These are phyloP conservation scores for Fopius arisanus DNA, from an alignment of 1,140 invertebrate genomes.

Conservation along the genomic window DNA sequence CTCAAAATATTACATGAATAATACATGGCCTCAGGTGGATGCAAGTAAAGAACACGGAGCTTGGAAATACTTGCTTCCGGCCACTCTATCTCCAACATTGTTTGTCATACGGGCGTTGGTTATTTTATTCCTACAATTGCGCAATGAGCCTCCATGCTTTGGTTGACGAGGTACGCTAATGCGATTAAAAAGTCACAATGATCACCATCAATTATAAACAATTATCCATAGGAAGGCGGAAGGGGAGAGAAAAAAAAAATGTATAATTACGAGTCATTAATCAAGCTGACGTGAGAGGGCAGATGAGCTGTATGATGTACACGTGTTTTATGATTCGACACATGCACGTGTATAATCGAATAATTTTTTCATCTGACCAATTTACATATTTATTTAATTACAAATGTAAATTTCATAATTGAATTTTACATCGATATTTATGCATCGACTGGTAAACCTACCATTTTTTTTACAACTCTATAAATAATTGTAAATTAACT, in stretches of 20 bases:
- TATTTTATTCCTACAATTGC: constrained; percentile 46
- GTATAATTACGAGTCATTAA: constrained; percentile 59
- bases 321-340: constrained; percentile 12
- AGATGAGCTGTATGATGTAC: constrained; percentile 20
- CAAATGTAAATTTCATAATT: neutral
- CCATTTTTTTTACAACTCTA: neutral
- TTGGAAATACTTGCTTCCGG: constrained; percentile 8
- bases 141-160: constrained; percentile 37
- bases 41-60: no score
- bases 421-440: neutral
- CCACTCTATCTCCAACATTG: neutral
- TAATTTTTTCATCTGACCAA: neutral
- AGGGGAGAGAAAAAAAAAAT: constrained; percentile 43
- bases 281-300: constrained; percentile 42
- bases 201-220: constrained; percentile 63
- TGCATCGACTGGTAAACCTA: neutral
- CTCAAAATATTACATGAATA: no score
- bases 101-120: constrained; percentile 31
- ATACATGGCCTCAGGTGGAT: no score
- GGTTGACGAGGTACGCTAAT: constrained; percentile 39
- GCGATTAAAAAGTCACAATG: constrained; percentile 57
- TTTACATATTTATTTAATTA: neutral
- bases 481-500: constrained; percentile 11
- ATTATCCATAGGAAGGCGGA: constrained; percentile 52
- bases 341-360: neutral